phyloP scores from a whole-genome alignment of 2,113 vertebrate genomes.

The Sinosuthora webbiana region DNA sequence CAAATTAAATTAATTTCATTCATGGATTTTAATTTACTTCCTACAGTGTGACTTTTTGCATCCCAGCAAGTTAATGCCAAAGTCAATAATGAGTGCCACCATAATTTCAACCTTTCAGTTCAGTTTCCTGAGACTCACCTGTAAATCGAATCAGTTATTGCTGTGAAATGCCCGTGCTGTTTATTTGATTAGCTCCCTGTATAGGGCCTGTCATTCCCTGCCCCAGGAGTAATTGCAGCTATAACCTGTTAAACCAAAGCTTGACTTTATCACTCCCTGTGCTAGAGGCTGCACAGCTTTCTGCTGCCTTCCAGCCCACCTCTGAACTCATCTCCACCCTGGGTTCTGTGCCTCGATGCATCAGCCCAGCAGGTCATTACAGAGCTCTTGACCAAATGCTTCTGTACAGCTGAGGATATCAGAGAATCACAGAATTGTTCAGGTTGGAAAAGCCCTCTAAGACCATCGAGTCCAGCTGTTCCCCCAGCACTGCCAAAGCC shows the following conservation, averaged over 20 bases:
- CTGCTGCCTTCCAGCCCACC: not conserved
- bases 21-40: conserved; percentile 40
- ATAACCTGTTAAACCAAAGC: not conserved
- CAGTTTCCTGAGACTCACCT: not conserved
- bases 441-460: not conserved
- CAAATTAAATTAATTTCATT: conserved; percentile 16
- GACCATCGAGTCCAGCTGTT: not conserved
- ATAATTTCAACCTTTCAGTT: not conserved
- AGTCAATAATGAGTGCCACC: not conserved
- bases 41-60: not conserved
- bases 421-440: not conserved
- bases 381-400: not conserved
- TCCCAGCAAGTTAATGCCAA: not conserved
- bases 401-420: not conserved
- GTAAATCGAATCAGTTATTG: not conserved
- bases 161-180: not conserved
- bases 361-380: accelerated
- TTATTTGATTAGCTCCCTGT: not conserved
- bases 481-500: not conserved
- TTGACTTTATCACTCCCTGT: not conserved
- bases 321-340: not conserved
- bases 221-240: not conserved
- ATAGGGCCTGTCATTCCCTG: not conserved
- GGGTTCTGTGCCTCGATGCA: accelerated
- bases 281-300: not conserved